phyloP scores from a whole-genome alignment of 2,113 vertebrate species.

The Scortum barcoo region DNA sequence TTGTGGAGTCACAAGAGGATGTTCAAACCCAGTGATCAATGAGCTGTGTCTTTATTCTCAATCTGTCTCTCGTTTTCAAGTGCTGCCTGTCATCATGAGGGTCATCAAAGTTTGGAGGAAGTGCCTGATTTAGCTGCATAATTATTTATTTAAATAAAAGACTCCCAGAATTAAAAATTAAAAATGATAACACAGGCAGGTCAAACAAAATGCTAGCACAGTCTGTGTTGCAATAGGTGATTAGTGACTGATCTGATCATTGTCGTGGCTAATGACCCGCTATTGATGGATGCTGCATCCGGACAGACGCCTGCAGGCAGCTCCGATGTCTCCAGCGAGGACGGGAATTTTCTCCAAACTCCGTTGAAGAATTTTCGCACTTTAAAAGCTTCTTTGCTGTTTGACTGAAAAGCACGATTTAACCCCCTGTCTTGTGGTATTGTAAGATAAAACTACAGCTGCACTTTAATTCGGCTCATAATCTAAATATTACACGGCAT shows the following conservation, averaged over 20 bases:
- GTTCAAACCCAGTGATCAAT: neutral
- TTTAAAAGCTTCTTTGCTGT: neutral
- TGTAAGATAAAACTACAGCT: neutral
- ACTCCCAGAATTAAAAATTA: no score
- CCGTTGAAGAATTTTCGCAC: neutral
- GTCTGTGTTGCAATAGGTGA: slow-evolving; percentile 18
- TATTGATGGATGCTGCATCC: slow-evolving; percentile 47
- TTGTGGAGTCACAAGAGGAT: neutral
- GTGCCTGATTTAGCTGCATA: slow-evolving; percentile 20
- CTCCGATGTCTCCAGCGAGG: neutral
- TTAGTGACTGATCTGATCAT: slow-evolving; percentile 44
- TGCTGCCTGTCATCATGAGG: slow-evolving; percentile 10
- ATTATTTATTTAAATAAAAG: slow-evolving; percentile 29
- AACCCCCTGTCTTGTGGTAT: neutral
- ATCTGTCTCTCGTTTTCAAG: slow-evolving; percentile 20
- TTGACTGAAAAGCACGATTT: neutral
- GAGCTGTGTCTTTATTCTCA: neutral
- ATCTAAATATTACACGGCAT: no score
- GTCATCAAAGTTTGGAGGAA: slow-evolving; percentile 56
- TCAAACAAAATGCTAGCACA: slow-evolving; percentile 30
- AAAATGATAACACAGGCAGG: slow-evolving; percentile 18
- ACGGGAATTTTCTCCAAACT: neutral
- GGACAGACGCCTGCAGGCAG: slow-evolving; percentile 20
- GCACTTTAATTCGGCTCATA: neutral
- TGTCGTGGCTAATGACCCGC: slow-evolving; percentile 37